Evolutionary conservation across 2,797 vertebrate species (phyloP), one percentile per base, ranked within the genome.

Genomic region (Myiotriccus ornatus): DNA sequence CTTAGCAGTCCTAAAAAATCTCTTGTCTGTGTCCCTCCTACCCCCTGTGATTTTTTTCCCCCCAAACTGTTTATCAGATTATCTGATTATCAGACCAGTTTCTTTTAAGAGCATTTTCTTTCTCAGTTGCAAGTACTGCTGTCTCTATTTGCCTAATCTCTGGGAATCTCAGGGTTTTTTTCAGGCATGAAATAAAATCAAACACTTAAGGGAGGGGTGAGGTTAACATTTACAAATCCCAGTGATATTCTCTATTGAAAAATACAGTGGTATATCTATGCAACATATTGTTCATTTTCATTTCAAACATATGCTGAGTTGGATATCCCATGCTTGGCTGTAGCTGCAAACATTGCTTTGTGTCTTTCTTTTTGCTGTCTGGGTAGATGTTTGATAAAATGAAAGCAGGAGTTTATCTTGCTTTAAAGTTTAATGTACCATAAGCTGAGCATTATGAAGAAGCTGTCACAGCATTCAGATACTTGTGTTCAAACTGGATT

Each of bases 401-500:
- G 92, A 97, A 97, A 96, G 89, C 80, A 84, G 81, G 89, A 93
- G 93, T 93, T 95, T 95, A 91, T 93, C 89, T 95, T 90, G 81
- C 90, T 96, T 97, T 96, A 95, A 97, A 97, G 96, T 96, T 97
- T 97, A 97, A 97, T 97, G 96, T 97, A 96, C 93, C 94, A 89
- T 96, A 94, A 96, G 87, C 82, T 94, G 94, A 92, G 79, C 85
- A 93, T 96, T 97, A 97, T 95, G 89, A 96, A 95, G 95, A 90
- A 93, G 62, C 96, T 97, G 96, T 97, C 97, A 96, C 73, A 96
- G 94, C 95, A 95, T 92, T 95, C 85, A 82, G 76, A 88, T 89
- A 95, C 91, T 87, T 93, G 73, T 96, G 92, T 97, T 96, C 90
- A 95, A 91, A 94, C 96, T 95, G 84, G 91, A 90, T 96, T 87